Percentiles rank a stretch among this genome's conserved stretches.
Evolutionary conservation across 1,140 invertebrate species (phyloP).

Genomic region (Drosophila santomea): DNA sequence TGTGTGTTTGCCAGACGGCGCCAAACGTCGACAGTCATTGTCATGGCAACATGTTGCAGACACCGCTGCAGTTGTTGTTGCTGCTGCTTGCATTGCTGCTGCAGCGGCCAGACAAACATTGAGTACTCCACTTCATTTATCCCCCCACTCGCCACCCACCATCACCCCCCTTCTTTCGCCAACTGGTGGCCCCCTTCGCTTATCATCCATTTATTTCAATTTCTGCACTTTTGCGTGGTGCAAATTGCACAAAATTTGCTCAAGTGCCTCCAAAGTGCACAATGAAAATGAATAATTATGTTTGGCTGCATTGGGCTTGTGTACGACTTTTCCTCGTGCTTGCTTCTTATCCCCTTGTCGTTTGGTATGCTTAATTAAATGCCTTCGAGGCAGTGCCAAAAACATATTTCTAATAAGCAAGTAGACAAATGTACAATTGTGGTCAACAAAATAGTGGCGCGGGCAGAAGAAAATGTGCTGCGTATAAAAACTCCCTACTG

Average conservation of each 20-base stretch:
- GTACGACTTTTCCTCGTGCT: not conserved
- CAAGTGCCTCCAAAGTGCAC: conserved; percentile 62
- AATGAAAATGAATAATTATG: conserved; percentile 74
- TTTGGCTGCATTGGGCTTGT: conserved; percentile 36
- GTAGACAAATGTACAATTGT: not conserved
- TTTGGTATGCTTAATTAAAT: conserved; percentile 66
- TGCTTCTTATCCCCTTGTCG: conserved; percentile 12
- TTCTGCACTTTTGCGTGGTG: conserved; percentile 68
- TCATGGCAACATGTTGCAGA: conserved; percentile 79
- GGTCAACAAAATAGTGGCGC: not conserved
- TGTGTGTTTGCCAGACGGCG: conserved; percentile 58
- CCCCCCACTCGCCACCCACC: not conserved
- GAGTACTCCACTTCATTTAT: conserved; percentile 23
- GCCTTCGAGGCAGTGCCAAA: conserved; percentile 59
- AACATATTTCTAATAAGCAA: conserved; percentile 34
- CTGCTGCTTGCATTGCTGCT: conserved; percentile 18
- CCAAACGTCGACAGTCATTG: conserved; percentile 72
- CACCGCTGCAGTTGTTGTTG: conserved; percentile 29
- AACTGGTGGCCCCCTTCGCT: conserved; percentile 22
- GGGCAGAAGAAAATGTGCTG: not conserved
- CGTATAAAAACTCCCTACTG: too few species aligned
- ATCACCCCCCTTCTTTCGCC: not conserved
- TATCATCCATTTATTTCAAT: conserved; percentile 79
- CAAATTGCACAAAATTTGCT: conserved; percentile 69
- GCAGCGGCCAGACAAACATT: conserved; percentile 40